A percentile compares a stretch with the other conserved stretches of the same genome.
Evolutionary conservation across 2,113 vertebrate species (phyloP).

Genomic region (Nothoprocta perdicaria): DNA sequence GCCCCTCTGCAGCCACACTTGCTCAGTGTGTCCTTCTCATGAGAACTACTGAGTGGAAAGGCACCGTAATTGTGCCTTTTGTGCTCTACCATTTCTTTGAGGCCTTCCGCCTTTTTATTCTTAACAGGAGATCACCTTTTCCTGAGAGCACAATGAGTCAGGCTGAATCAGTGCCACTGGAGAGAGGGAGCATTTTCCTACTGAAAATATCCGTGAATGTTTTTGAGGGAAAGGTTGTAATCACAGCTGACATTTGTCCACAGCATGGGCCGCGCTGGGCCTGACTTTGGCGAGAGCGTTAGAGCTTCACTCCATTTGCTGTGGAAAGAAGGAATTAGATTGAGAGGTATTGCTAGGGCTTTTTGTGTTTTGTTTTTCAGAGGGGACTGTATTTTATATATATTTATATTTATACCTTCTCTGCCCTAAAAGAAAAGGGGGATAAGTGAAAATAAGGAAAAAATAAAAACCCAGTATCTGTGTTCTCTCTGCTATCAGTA

Average conservation of each 20-base stretch:
- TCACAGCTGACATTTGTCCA: background rate
- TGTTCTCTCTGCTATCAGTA: background rate
- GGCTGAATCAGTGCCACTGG: background rate
- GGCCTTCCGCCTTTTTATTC: fast-evolving
- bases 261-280: background rate
- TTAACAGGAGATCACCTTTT: background rate
- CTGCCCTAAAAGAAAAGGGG: background rate
- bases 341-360: background rate
- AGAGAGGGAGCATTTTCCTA: background rate
- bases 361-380: background rate
- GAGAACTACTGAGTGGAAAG: background rate
- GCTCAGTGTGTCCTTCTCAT: background rate
- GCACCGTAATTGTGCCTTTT: background rate
- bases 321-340: background rate
- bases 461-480: background rate
- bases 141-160: background rate
- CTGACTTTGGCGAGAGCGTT: background rate
- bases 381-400: too few relatives aligned
- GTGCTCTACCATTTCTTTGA: background rate
- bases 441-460: background rate
- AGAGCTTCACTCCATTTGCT: background rate
- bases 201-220: background rate
- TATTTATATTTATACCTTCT: background rate
- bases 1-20: fast-evolving
- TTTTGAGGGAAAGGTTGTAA: background rate